Base-by-base conservation (phyloP, 2,797 vertebrate genomes). In the Bovichtus variegatus region DNA sequence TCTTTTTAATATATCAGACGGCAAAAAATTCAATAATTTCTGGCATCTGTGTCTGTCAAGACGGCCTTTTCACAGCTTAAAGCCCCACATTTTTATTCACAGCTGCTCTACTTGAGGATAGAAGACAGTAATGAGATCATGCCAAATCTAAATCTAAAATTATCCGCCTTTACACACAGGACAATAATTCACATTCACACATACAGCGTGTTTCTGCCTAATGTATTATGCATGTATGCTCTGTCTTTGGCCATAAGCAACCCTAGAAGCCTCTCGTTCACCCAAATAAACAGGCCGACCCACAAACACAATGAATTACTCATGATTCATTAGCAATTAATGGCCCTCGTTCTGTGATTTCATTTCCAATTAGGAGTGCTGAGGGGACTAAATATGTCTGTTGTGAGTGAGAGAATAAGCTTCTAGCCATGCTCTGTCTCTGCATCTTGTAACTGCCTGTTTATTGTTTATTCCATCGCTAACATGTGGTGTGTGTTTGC, bases 321-420 rank as follows among this genome's bases (percentile, higher is more conserved):
- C 94, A 95, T 95, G 94, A 95, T 93, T 94, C 94, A 95, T 95
- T 94, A 95, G 93, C 94, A 95, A 95, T 95, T 94, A 95, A 95
- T 95, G 93, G 87, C 81, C 85, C 92, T 90, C 85, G 81, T 91
- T 92, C 90, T 83, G 67, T 82, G 87, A 91, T 95, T 95, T 95
- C 91, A 94, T 95, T 94, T 94, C 91, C 93, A 94, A 95, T 94
- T 95, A 94, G 91, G 78, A 71, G 83, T 63, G 91, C 92, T 91
- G 91, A 91, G 84, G 83, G 91, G 88, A 91, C 93, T 89, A 87
- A 94, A 92, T 86, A 83, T 89, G 90, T 91, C 91, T 92, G 85
- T 71, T 84, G 91, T 86, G 92, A 93, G 92, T 84, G 91, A 84
- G 84, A 83, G 89, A 93, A 83, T 49, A 71, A 88, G 91, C 89